Evolutionary conservation across 2,113 vertebrate species (phyloP).

Genomic region (Neodon shergylaensis): DNA sequence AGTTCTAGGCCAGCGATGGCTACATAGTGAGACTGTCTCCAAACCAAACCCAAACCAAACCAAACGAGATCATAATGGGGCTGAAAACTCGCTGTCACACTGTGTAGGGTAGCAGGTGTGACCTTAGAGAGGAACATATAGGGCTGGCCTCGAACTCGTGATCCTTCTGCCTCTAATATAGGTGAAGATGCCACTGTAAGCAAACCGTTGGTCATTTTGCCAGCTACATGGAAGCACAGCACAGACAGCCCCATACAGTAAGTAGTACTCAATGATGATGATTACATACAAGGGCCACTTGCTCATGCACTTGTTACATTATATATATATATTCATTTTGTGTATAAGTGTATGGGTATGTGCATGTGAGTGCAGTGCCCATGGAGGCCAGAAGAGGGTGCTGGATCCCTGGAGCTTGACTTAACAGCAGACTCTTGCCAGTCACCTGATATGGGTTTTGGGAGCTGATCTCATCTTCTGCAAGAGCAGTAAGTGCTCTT

Average conservation of each 20-base stretch:
- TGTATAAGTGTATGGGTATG: not conserved
- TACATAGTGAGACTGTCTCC: not conserved
- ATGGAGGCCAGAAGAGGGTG: not conserved
- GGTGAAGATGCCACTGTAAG: not conserved
- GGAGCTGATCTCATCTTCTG: not conserved
- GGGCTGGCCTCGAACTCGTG: too few species aligned
- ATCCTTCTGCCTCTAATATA: not conserved
- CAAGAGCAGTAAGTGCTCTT: not conserved
- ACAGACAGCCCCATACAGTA: not conserved
- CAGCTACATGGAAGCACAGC: not conserved
- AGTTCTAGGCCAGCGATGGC: not conserved
- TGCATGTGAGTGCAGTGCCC: not conserved
- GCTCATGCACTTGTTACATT: not conserved
- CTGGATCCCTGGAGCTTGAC: not conserved
- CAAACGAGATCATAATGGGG: not conserved
- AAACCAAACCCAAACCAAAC: not conserved
- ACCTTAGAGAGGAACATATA: not conserved
- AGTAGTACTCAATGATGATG: not conserved
- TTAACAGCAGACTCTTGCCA: not conserved
- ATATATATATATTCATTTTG: not conserved
- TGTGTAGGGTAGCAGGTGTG: not conserved
- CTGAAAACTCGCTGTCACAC: not conserved
- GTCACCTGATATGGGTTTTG: not conserved
- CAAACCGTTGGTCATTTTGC: not conserved
- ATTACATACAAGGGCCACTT: not conserved